Evolutionary conservation across 1,140 invertebrate genomes (phyloP), one percentile per base, ranked within the genome.

Genomic region (Zaprionus ghesquierei): DNA sequence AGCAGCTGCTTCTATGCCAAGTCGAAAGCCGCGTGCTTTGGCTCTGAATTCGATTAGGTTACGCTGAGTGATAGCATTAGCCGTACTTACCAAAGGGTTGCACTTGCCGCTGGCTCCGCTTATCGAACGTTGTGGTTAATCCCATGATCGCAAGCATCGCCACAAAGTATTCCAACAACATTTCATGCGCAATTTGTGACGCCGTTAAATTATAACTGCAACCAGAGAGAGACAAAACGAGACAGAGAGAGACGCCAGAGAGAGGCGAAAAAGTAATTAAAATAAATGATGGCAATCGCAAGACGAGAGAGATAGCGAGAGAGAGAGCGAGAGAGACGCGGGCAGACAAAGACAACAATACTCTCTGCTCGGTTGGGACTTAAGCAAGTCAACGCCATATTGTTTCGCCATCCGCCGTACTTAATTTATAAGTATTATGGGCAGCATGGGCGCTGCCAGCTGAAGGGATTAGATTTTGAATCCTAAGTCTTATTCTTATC

Each of bases 141-240:
- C 90, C 90, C 79, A 91, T 91, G 86, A 91, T 82, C 90, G 91
- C 84, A 73, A 91, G 82, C 90, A 89, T 79, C 77, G 87, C 90
- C 89, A 81, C 81, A 81, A 91, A 75, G 86, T 91, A 81, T 91
- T 91, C 90, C 90, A 91, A 85, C 90, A 91, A 91, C 90, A 91
- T 91, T 90, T 91, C 90, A 91, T 91, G 85, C 82, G 85, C 90
- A 87, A 89, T 89, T 90, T 89, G 82, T 90, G 74, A 82, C 60
- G 85, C 84, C 71, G 69, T 89, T 76, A 60, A 89, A 84, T 89
- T 77, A 89, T 89, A 84, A 89, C 84, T 89, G 79, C 74, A 84
- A 76, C 73, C 58, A 64, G 31, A 75, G 60, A 46, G 44, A n/a
- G n/a, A n/a, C n/a, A n/a, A n/a, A n/a, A n/a, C n/a, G n/a, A n/a